Evolutionary conservation across 2,113 vertebrate genomes (phyloP), one percentile per base, ranked within the genome.

Genomic region (Galeopterus variegatus): DNA sequence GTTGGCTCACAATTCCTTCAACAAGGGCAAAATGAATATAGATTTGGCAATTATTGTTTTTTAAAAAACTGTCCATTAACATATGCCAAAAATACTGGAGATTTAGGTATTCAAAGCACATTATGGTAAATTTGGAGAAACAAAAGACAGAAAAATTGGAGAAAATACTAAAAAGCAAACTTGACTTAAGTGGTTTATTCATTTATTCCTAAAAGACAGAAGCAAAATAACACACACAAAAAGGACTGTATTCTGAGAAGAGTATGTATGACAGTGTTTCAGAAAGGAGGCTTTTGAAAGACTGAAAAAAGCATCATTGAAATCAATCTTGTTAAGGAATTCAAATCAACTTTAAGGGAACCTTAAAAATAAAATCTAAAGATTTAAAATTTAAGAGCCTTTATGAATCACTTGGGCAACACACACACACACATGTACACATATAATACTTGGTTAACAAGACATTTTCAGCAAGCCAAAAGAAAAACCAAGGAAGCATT

Each of bases 351-450:
- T 64, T 85, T 79, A 73, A 31, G 31, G 41, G 56, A 41, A 87
- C 2, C 18, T 73, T 86, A 90, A 75, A 85, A 92, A 84, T 86
- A 75, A 95, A 93, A 82, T 83, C 10, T 90, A 69, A 94, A 87
- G 62, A 92, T 45, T 84, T n/a, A 90, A 91, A 93, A 86, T 89
- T 58, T 58, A 56, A 95, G 86, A 81, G 19, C 10, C 19, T 87
- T 69, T 82, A 86, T 75, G 41, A 94, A 56, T 88, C 33, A 90
- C 54, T 17, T 79, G 69, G 24, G 54, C 31, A 81, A 90, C 58
- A 87, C 26, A 76, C 5, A 82, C 9, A 70, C 11, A 83, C 41
- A 50, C 3, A 50, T 18, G 60, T 21, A 50, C 48, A 81, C 33
- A 58, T 19, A 67, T 26, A 94, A 70, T 76, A 65, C 13, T 17